Evolutionary conservation across 2,888 invertebrate genomes (phyloP), one percentile per base, ranked within the genome.

Genomic region (Tribolium freemani): DNA sequence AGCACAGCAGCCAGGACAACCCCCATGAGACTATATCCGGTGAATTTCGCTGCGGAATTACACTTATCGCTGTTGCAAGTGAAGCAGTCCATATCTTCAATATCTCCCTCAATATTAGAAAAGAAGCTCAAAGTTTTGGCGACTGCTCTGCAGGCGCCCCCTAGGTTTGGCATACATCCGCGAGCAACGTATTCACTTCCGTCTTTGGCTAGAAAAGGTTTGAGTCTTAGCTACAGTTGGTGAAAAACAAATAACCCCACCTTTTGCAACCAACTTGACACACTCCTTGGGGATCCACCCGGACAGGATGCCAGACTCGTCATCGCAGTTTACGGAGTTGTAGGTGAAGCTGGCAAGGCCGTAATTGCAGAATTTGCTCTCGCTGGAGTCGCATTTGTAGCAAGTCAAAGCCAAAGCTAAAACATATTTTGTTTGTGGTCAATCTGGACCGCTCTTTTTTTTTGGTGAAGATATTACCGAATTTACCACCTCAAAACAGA

Each of bases 41-140:
- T 72, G 31, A 75, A 66, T 60, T 70, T 81, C 64, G 61, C 45
- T 16, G 84, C 83, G 2, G 84, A 83, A 64, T 85, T 85, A 71
- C 85, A 85, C 66, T 84, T 83, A 66, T 85, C 85, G 3, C 78
- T 77, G 48, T 83, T 80, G 77, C 85, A 85, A 31, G 82, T 81
- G 63, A 73, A 78, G 74, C 85, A 85, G 10, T 76, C 63, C 0
- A 77, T 69, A 57, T 79, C 77, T 46, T 76, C 71, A 38, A 78
- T 77, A 10, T 71, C 68, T 3, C 57, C 51, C 4, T 54, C 61
- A 1, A 69, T 6, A 6, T 13, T 60, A 10, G 75, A 75, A 77
- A 76, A 72, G 61, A 81, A 78, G 8, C 82, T 81, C 10, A 83
- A 30, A 16, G 80, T 61, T 57, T 79, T 77, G 2, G 82, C 84